Evolutionary conservation across 1,140 invertebrate species (phyloP).

Genomic region (Temnothorax nylanderi): DNA sequence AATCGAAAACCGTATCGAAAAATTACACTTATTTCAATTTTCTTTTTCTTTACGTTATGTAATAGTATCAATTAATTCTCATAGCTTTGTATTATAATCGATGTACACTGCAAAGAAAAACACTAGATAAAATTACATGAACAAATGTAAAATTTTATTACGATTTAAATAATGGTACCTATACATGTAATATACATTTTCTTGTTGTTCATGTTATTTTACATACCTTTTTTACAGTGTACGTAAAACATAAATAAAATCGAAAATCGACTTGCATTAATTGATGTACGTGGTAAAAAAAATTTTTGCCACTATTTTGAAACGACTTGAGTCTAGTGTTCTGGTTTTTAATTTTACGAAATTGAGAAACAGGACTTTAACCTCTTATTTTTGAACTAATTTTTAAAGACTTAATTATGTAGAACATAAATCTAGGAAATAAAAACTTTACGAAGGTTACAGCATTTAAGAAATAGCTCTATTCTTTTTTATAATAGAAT

Average conservation of each 20-base stretch:
- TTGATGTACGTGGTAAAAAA: background rate
- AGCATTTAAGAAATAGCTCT: background rate
- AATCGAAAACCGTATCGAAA: background rate
- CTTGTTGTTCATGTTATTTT: background rate
- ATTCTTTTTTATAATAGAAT: background rate
- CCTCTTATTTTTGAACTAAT: background rate
- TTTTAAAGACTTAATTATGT: background rate
- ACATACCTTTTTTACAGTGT: background rate
- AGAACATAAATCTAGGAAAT: background rate
- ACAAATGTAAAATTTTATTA: background rate
- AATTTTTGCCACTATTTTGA: background rate
- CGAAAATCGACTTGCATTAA: constrained; percentile 1
- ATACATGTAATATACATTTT: background rate
- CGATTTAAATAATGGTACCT: background rate
- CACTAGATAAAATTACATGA: background rate
- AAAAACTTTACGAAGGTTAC: background rate
- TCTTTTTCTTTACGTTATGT: background rate
- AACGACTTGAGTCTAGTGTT: background rate
- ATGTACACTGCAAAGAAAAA: background rate
- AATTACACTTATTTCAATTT: background rate
- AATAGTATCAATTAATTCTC: background rate
- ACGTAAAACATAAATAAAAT: background rate
- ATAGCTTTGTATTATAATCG: background rate
- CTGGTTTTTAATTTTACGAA: background rate
- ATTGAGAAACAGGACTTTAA: background rate